These are phyloP conservation scores for Colius striatus DNA, from an alignment of 2,113 vertebrate species.

Conservation along the genomic window DNA sequence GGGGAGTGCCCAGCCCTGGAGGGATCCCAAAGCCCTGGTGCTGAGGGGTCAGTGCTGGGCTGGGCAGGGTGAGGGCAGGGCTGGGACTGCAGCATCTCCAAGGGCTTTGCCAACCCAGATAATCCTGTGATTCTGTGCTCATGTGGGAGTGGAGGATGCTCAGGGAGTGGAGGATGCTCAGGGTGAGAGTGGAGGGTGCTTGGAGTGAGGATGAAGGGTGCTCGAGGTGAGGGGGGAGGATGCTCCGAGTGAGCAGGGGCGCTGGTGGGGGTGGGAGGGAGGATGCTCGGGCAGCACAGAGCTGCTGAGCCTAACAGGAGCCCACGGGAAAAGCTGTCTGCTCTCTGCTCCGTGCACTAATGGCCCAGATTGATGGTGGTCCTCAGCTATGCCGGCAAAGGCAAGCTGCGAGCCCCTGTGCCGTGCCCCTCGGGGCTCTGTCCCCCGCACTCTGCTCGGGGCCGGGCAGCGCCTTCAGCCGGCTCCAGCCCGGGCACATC, in stretches of 20 bases:
- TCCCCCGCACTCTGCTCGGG: neutral
- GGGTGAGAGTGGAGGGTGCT: neutral
- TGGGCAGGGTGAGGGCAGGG: no score
- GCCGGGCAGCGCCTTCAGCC: neutral
- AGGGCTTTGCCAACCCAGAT: no score
- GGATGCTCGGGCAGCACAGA: neutral
- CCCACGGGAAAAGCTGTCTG: neutral
- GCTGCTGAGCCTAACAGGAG: neutral
- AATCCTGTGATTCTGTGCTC: neutral
- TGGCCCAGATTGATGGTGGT: neutral
- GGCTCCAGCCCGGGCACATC: neutral
- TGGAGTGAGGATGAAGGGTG: neutral
- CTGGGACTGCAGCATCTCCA: no score
- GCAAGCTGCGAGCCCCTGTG: neutral
- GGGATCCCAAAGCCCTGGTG: no score
- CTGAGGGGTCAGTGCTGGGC: no score
- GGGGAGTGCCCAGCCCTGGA: no score
- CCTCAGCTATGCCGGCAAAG: neutral
- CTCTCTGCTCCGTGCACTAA: neutral
- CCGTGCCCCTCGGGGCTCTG: neutral
- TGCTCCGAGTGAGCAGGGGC: neutral
- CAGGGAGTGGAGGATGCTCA: rapidly evolving
- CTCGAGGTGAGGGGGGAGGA: no score
- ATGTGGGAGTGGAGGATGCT: no score
- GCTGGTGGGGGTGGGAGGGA: neutral